Evolutionary conservation across 2,888 invertebrate species (phyloP).

Genomic region (Eutolmus rufibarbis): DNA sequence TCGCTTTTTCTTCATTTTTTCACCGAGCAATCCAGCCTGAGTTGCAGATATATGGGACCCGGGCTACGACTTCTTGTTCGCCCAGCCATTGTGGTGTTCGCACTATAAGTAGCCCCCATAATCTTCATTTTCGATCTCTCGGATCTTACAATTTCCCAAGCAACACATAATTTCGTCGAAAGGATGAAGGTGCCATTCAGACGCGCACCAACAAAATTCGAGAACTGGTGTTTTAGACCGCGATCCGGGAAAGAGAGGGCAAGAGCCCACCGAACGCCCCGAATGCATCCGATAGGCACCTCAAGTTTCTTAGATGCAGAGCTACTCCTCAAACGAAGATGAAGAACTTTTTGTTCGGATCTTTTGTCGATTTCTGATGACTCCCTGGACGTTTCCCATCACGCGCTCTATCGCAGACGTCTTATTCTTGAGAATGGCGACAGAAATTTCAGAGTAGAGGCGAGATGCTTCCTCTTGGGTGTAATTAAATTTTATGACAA

Average conservation of each 20-base stretch:
- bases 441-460: constrained; percentile 41
- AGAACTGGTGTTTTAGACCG: not conserved
- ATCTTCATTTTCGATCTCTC: constrained; percentile 35
- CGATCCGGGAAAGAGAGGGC: not conserved
- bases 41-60: constrained; percentile 9
- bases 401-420: constrained; percentile 9
- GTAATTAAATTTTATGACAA: constrained; percentile 47
- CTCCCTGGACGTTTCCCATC: constrained; percentile 44
- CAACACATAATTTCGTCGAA: constrained; percentile 19
- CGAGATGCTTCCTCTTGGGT: not conserved
- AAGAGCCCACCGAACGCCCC: not conserved
- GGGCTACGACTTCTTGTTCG: constrained; percentile 9
- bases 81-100: not conserved
- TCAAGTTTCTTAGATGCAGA: not conserved
- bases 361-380: constrained; percentile 34
- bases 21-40: not conserved
- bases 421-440: constrained; percentile 43
- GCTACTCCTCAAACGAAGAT: constrained; percentile 34
- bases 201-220: constrained; percentile 25
- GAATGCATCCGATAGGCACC: not conserved
- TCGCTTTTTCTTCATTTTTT: not conserved
- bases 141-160: constrained; percentile 31
- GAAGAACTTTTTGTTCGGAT: constrained; percentile 43
- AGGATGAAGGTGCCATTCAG: constrained; percentile 45
- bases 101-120: constrained; percentile 37